Evolutionary conservation across 2,797 vertebrate species (phyloP).

Genomic region (Phylloscopus collybita): DNA sequence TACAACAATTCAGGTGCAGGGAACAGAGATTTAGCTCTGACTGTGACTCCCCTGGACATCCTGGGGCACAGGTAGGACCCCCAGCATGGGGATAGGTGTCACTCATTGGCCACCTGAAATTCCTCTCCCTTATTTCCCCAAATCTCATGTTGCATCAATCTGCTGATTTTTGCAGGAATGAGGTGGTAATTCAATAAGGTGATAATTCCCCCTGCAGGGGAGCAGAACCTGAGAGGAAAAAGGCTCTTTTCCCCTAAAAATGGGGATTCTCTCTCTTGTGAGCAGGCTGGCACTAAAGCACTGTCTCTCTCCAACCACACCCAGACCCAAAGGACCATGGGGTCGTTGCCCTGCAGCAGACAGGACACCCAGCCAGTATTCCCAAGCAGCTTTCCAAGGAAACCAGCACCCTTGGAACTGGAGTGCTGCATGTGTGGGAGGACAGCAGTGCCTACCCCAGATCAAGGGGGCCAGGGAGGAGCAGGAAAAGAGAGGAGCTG

Average conservation of each 20-base stretch:
- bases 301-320: background rate
- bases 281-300: background rate
- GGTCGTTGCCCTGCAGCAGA: background rate
- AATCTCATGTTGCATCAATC: background rate
- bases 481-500: background rate
- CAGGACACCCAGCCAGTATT: background rate
- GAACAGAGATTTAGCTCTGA: background rate
- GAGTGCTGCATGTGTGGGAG: background rate
- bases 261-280: background rate
- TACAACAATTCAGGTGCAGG: background rate
- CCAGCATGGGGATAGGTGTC: background rate
- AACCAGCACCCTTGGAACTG: background rate
- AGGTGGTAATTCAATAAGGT: background rate
- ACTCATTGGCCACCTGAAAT: background rate
- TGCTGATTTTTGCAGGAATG: background rate
- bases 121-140: background rate
- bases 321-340: background rate
- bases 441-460: background rate
- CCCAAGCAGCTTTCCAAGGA: background rate
- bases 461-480: background rate
- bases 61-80: background rate
- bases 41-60: background rate
- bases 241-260: background rate
- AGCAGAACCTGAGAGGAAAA: background rate
- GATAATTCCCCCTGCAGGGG: background rate